Evolutionary conservation across 2,888 invertebrate species (phyloP).

Genomic region (Agriopis marginaria): DNA sequence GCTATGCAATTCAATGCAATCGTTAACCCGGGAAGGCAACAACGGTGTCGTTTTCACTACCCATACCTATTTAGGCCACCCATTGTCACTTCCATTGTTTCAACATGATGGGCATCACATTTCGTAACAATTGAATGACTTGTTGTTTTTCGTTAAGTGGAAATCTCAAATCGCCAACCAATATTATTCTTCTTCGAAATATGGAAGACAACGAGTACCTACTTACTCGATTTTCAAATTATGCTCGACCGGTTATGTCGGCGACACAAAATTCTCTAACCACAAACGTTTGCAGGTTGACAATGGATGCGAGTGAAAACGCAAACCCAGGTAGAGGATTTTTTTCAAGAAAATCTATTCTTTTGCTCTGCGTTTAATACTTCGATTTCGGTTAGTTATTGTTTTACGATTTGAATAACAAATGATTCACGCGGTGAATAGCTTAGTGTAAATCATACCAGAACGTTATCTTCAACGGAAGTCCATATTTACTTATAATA

Average conservation of each 20-base stretch:
- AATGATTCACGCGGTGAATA: slow-evolving; percentile 39
- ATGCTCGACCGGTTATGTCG: neutral
- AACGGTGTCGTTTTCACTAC: slow-evolving; percentile 64
- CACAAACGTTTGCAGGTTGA: neutral
- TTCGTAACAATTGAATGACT: slow-evolving; percentile 58
- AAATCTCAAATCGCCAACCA: slow-evolving; percentile 20
- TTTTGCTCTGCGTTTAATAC: slow-evolving; percentile 62
- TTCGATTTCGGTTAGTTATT: slow-evolving; percentile 45
- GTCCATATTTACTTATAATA: slow-evolving; percentile 43
- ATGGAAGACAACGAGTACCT: neutral
- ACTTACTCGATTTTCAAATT: neutral
- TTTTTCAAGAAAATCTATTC: slow-evolving; percentile 56
- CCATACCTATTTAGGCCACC: slow-evolving; percentile 64
- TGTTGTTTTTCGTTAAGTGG: slow-evolving; percentile 28
- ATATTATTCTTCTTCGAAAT: too few relatives aligned
- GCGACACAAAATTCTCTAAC: neutral
- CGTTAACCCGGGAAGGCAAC: slow-evolving; percentile 56
- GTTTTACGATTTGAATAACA: slow-evolving; percentile 59
- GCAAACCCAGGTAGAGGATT: slow-evolving; percentile 70
- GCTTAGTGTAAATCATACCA: slow-evolving; percentile 30
- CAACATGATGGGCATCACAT: slow-evolving; percentile 60
- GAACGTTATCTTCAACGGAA: slow-evolving; percentile 36
- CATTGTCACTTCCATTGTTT: slow-evolving; percentile 72
- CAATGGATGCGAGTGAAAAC: slow-evolving; percentile 5
- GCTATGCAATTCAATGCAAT: slow-evolving; percentile 48